Percentiles rank a stretch among this genome's conserved stretches.
These are phyloP conservation scores for Parnassius orleans DNA, from an alignment of 2,888 invertebrate genomes.

Conservation along the genomic window DNA sequence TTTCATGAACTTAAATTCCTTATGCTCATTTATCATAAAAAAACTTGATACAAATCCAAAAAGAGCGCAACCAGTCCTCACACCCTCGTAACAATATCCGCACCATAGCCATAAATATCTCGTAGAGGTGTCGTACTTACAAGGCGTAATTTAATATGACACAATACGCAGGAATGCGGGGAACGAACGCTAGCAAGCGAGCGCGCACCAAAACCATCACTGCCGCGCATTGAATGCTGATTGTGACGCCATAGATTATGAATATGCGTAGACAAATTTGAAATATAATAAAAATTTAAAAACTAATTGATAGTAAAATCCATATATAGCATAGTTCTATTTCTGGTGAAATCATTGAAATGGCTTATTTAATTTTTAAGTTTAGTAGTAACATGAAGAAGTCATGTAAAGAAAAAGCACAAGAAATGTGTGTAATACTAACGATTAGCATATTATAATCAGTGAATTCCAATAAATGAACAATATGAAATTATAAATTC, in stretches of 20 bases:
- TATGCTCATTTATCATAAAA: background rate
- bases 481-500: too few species aligned
- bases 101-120: background rate
- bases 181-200: background rate
- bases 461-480: too few species aligned
- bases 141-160: conserved; percentile 17
- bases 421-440: too few species aligned
- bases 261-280: background rate
- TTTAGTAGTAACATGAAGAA: too few species aligned
- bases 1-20: too few species aligned
- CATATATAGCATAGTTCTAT: too few species aligned
- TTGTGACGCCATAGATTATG: conserved; percentile 2
- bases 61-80: background rate
- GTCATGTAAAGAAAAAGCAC: too few species aligned
- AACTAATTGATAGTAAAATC: too few species aligned
- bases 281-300: too few species aligned
- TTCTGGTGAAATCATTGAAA: too few species aligned
- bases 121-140: conserved; percentile 1
- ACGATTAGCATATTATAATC: too few species aligned
- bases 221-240: conserved; percentile 13
- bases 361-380: too few species aligned
- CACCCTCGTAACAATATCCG: background rate
- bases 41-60: background rate
- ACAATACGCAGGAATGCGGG: conserved; percentile 21
- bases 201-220: conserved; percentile 11